A percentile compares a stretch with the other conserved stretches of the same genome.
Conservation (phyloP, 2,888 invertebrate genomes). For the Trichacis sp. region DNA sequence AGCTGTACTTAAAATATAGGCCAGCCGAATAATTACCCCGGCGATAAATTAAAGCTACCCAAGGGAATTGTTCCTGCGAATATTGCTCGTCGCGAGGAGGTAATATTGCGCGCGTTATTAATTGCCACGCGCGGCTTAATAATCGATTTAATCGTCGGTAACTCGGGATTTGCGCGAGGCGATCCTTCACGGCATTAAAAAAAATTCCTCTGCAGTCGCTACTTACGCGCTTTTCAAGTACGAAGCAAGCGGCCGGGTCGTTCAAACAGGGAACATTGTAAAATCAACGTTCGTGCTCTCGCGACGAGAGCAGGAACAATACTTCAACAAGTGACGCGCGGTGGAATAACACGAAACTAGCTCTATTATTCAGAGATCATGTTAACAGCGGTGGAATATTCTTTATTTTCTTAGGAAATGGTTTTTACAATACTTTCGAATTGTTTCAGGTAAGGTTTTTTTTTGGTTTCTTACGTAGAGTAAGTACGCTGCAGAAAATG, state of each 20-base stretch:
- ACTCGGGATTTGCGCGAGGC: neutral
- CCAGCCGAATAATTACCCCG: slow-evolving; percentile 37
- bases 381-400: neutral
- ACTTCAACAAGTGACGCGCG: neutral
- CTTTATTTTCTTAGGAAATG: slow-evolving; percentile 1
- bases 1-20: slow-evolving; percentile 36
- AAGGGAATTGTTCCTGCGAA: slow-evolving; percentile 36
- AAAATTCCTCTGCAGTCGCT: no score
- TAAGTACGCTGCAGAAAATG: no score
- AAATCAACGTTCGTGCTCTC: slow-evolving; percentile 1
- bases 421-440: no score
- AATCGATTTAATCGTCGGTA: slow-evolving; percentile 4
- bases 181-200: no score
- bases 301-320: neutral
- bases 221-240: no score
- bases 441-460: no score
- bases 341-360: neutral
- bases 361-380: neutral
- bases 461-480: no score
- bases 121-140: slow-evolving; percentile 8
- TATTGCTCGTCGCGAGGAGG: slow-evolving; percentile 27
- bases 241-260: no score
- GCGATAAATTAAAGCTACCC: slow-evolving; percentile 41
- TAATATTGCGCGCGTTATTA: slow-evolving; percentile 29
- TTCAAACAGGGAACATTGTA: neutral